Evolutionary conservation across 2,888 invertebrate genomes (phyloP), one percentile per base, ranked within the genome.

Genomic region (Malthinus flaveolus): DNA sequence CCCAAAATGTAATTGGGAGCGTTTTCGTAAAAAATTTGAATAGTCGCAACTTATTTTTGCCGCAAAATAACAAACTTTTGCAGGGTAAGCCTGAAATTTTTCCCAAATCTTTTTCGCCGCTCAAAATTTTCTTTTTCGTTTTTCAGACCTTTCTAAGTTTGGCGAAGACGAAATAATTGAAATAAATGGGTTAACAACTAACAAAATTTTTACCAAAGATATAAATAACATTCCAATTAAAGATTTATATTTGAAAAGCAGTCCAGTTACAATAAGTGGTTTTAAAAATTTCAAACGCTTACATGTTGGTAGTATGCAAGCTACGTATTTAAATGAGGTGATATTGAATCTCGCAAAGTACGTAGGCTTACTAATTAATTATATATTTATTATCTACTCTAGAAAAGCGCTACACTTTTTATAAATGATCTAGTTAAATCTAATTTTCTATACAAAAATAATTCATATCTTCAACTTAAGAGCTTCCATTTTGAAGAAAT

Each of bases 401-500:
- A 23, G 23, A 23, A 23, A 23, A 5, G 23, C 23, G 23, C 23
- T 23, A 23, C 23, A 23, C 23, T 23, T 23, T 23, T 23, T 23
- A 23, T 23, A 23, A 7, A 13, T 62, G 37, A 33, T 49, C 32
- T 7, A 56, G 7, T 51, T 65, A 53, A 62, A 53, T 44, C 39
- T 12, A 54, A 59, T 33, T 42, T 55, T 11, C 31, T 45, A 8
- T 56, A 49, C 67, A 62, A 50, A 49, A 58, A 15, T 73, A 72
- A 49, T 60, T 32, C 62, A 6, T 62, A 71, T 46, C 56, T 75
- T 6, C 56, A 49, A 11, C 66, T 77, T 39, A 66, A 70, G 46
- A 70, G 75, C 63, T 64, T 77, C 32, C 54, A 66, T 13, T 71
- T 75, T 10, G 68, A 73, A 49, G 64, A 60, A 13, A 75, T 78